A percentile compares a stretch with the other conserved stretches of the same genome.
phyloP scores from a whole-genome alignment of 2,888 invertebrate species.

The Boloria selene region DNA sequence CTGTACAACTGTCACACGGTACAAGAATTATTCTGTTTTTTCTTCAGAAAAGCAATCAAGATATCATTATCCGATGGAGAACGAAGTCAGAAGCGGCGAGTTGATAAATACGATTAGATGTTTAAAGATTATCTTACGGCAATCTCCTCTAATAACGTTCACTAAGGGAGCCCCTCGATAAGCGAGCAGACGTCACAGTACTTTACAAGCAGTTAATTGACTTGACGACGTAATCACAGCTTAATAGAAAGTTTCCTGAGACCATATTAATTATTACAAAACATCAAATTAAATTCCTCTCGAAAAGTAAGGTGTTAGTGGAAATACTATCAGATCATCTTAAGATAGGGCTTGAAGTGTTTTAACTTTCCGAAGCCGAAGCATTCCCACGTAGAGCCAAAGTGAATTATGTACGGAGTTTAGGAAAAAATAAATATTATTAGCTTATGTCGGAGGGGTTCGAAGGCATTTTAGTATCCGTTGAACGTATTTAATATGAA shows the following conservation, averaged over 20 bases:
- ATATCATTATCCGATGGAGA: background rate
- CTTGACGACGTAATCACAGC: constrained; percentile 15
- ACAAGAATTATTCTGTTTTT: background rate
- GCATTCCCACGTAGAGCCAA: background rate
- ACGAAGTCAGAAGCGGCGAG: constrained; percentile 1
- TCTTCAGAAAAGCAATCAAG: background rate
- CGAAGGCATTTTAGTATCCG: background rate
- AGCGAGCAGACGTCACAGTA: constrained; percentile 5
- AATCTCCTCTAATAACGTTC: constrained; percentile 1
- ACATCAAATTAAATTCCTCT: constrained; percentile 1
- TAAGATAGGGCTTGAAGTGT: background rate
- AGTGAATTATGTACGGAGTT: background rate
- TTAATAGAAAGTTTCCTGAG: constrained; percentile 58
- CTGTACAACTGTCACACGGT: background rate
- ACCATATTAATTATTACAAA: constrained; percentile 4
- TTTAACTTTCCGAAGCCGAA: background rate
- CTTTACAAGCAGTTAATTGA: constrained; percentile 18
- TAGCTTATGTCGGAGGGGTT: background rate
- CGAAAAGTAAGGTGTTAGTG: constrained; percentile 1
- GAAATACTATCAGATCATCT: constrained; percentile 6
- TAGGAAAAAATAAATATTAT: too few relatives aligned
- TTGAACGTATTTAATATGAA: background rate
- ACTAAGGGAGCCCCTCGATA: background rate
- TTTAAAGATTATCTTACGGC: constrained; percentile 13
- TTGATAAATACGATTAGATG: constrained; percentile 12